Base-by-base conservation (phyloP, 1,140 invertebrate genomes). In the Philotrypesis tridentata region DNA sequence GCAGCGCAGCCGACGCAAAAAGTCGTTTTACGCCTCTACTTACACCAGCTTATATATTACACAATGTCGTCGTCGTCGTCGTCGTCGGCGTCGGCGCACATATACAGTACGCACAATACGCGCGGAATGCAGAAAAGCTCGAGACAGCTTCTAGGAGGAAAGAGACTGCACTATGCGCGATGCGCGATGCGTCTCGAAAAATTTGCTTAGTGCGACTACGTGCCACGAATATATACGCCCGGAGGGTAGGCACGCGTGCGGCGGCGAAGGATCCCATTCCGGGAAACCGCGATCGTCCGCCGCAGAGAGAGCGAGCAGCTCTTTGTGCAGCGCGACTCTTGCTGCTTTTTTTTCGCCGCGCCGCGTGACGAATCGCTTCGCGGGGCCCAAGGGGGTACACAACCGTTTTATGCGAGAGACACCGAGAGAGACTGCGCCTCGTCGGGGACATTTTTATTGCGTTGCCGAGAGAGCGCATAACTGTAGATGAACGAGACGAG, bases 281-380 rank as follows among this genome's bases (percentile, higher is more conserved):
- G 48, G 48, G 68, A 79, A 79, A 79, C 68, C 77, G 77, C 77
- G 48, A 40, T n/a, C 31, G 75, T 55, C n/a, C 48, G 48, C n/a
- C 60, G 0, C 0, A 25, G 23, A 31, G 23, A 23, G 72, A 75
- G 8, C 11, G 25, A 31, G 17, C 29, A n/a, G n/a, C 33, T 29
- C 29, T 37, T 75, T 25, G 9, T 29, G 17, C n/a, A n/a, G n/a
- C n/a, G n/a, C 23, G 37, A 60, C 21, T 7, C 23, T 23, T 63
- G 7, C 33, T 43, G n/a, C 23, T 33, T 23, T 37, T 63, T 40
- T 31, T 17, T 40, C 65, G 33, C 3, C 31, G 61, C 31, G 61
- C 55, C 31, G 55, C 73, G 31, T 63, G 29, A 76, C 55, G 43
- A 40, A 23, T 60, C 60, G 31, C 37, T 55, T n/a, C 48, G 48